phyloP scores from a whole-genome alignment of 2,888 invertebrate species.

The Sarcophaga caerulescens region DNA sequence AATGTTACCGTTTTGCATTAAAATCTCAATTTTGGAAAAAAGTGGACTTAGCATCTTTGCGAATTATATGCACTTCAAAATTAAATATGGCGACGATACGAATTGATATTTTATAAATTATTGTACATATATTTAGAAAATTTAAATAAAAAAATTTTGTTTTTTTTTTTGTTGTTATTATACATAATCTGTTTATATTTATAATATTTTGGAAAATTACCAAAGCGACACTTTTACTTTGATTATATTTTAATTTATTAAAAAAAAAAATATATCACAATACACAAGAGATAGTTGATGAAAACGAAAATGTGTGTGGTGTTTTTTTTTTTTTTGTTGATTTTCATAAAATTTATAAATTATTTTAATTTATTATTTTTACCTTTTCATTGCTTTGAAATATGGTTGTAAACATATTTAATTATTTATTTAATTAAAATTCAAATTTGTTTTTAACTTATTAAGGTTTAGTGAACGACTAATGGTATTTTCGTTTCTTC shows the following conservation, averaged over 20 bases:
- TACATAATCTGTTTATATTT: neutral
- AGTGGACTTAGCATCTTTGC: no score
- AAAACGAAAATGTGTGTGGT: neutral
- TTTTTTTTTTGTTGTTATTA: neutral
- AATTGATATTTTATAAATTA: neutral
- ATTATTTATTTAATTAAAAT: neutral
- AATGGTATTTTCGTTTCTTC: neutral
- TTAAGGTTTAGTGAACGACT: neutral
- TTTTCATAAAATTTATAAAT: neutral
- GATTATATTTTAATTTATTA: constrained; percentile 13
- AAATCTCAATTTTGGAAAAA: no score
- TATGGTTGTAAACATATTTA: constrained; percentile 48
- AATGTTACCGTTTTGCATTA: no score
- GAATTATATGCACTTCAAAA: no score
- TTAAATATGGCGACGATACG: neutral
- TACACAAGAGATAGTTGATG: neutral
- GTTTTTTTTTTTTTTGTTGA: neutral
- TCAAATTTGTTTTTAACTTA: neutral
- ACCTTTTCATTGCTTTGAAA: constrained; percentile 49
- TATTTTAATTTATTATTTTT: constrained; percentile 10
- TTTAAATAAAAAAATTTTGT: neutral
- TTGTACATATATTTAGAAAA: neutral
- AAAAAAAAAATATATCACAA: neutral
- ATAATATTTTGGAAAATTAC: neutral
- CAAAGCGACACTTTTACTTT: constrained; percentile 11